Evolutionary conservation across 2,113 vertebrate species (phyloP).

Genomic region (Pelusios castaneus): DNA sequence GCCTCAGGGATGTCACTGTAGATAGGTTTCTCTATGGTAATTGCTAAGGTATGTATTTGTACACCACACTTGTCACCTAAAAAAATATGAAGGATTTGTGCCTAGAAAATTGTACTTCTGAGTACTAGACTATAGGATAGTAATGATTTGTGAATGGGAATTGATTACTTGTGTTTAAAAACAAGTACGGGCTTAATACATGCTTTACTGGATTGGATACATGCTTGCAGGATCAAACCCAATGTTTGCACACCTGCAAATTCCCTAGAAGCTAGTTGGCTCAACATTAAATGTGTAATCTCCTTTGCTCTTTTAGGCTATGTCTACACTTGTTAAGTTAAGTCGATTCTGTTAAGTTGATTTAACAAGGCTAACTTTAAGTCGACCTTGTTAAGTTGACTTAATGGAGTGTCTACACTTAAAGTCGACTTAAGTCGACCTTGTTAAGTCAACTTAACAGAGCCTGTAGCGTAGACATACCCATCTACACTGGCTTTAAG

Average conservation of each 20-base stretch:
- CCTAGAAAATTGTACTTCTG: not conserved
- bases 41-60: not conserved
- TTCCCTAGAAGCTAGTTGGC: slow-evolving; percentile 12
- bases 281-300: slow-evolving; percentile 17
- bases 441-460: too few relatives aligned
- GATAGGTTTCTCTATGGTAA: not conserved
- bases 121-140: not conserved
- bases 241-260: slow-evolving; percentile 11
- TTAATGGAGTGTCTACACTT: too few relatives aligned
- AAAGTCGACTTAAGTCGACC: too few relatives aligned
- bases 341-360: too few relatives aligned
- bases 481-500: too few relatives aligned
- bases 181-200: not conserved
- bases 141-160: slow-evolving; percentile 21
- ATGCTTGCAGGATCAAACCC: not conserved
- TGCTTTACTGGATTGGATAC: slow-evolving; percentile 9
- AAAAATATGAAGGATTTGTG: slow-evolving; percentile 18
- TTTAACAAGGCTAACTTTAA: too few relatives aligned
- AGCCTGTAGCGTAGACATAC: too few relatives aligned
- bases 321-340: too few relatives aligned
- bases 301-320: not conserved
- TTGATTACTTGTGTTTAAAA: not conserved
- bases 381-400: too few relatives aligned
- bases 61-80: not conserved
- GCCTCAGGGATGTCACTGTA: not conserved